phyloP scores from a whole-genome alignment of 1,140 invertebrate genomes.

The Macrostomum lignano region DNA sequence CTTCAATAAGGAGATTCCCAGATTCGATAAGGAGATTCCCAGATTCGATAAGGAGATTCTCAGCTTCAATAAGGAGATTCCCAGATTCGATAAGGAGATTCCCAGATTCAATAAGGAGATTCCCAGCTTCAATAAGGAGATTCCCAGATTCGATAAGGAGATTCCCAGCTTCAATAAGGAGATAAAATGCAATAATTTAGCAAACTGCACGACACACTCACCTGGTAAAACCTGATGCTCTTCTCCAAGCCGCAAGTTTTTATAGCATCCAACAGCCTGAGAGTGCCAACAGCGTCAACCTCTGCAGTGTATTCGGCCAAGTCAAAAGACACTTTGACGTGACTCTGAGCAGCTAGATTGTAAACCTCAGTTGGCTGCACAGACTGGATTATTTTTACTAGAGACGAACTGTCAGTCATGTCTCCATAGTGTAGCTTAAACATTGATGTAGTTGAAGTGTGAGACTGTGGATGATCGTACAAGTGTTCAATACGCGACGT shows the following conservation, averaged over 20 bases:
- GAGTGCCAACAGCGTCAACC: slow-evolving; percentile 85
- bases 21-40: no score
- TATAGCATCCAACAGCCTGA: slow-evolving; percentile 75
- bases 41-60: no score
- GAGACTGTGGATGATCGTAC: slow-evolving; percentile 60
- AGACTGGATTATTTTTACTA: slow-evolving; percentile 68
- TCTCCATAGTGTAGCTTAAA: slow-evolving; percentile 92
- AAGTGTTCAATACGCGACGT: slow-evolving; percentile 77
- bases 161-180: no score
- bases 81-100: no score
- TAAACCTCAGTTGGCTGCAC: slow-evolving; percentile 77
- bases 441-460: slow-evolving; percentile 40
- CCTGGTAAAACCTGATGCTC: slow-evolving; percentile 60
- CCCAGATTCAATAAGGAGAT: no score
- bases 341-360: slow-evolving; percentile 94
- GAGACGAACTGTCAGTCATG: slow-evolving; percentile 81
- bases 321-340: slow-evolving; percentile 95
- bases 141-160: no score
- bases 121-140: no score
- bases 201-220: no score
- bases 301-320: slow-evolving; percentile 93
- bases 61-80: no score
- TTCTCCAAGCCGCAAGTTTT: slow-evolving; percentile 59
- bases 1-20: no score
- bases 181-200: no score